Percentiles rank a stretch among this genome's conserved stretches.
phyloP scores from a whole-genome alignment of 2,113 vertebrate genomes.

The Terrapene triunguis region DNA sequence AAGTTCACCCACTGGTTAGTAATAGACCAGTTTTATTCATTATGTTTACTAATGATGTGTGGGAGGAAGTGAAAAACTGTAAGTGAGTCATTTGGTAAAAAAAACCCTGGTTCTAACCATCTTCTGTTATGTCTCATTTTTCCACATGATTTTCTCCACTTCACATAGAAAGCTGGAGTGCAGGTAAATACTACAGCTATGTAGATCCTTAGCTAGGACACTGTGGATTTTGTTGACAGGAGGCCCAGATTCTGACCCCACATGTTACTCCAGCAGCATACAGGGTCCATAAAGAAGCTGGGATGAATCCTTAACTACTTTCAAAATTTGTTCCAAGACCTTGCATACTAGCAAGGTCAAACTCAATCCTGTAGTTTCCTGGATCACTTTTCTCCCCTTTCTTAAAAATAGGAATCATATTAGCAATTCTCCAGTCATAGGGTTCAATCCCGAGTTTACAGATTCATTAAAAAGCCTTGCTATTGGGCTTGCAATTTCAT shows the following conservation, averaged over 20 bases:
- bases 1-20: background rate
- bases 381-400: no score
- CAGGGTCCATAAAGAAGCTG: rapidly evolving
- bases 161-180: background rate
- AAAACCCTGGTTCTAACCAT: background rate
- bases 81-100: background rate
- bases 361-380: no score
- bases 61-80: constrained; percentile 34
- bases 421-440: no score
- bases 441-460: no score
- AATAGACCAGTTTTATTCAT: background rate
- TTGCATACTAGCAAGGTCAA: no score
- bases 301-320: background rate
- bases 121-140: background rate
- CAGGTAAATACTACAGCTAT: background rate
- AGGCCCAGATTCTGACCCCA: background rate
- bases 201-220: no score
- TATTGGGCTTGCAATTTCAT: no score
- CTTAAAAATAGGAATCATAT: no score
- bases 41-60: background rate
- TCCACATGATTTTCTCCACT: background rate
- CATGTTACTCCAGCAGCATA: background rate
- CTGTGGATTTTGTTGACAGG: background rate
- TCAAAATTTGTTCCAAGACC: no score
- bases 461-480: no score